phyloP scores from a whole-genome alignment of 2,888 invertebrate genomes.

The Syrista parreyssii region DNA sequence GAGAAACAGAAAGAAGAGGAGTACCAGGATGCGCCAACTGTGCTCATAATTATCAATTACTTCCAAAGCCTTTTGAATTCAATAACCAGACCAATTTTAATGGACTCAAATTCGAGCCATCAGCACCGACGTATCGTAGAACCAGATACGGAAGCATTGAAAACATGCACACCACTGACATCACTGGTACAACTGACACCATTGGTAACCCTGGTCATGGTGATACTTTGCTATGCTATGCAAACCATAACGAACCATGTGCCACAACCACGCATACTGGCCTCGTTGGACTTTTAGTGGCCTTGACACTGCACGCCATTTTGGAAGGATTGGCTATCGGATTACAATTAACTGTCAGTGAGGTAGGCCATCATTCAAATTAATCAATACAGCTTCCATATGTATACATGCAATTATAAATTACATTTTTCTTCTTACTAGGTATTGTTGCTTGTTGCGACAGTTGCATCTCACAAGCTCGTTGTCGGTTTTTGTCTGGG shows the following conservation, averaged over 20 bases:
- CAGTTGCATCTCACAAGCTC: constrained; percentile 83
- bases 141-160: constrained; percentile 9
- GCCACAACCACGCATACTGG: constrained; percentile 71
- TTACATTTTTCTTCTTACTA: constrained; percentile 54
- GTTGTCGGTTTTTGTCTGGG: constrained; percentile 87
- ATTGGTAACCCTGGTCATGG: constrained; percentile 35
- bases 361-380: not conserved
- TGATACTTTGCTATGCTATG: constrained; percentile 72
- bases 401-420: not conserved
- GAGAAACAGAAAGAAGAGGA: not conserved
- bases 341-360: constrained; percentile 67
- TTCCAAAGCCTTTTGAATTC: not conserved
- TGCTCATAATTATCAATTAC: not conserved
- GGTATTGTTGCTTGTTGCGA: constrained; percentile 76
- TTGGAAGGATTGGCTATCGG: constrained; percentile 87
- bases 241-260: constrained; percentile 76
- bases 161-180: not conserved
- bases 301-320: constrained; percentile 81
- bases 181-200: constrained; percentile 54
- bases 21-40: not conserved
- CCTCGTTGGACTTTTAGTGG: constrained; percentile 76
- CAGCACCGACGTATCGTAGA: not conserved
- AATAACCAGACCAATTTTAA: not conserved
- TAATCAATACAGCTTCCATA: not conserved
- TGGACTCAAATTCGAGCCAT: not conserved